Evolutionary conservation across 2,113 vertebrate genomes (phyloP), one percentile per base, ranked within the genome.

Genomic region (Pterocles orientalis): DNA sequence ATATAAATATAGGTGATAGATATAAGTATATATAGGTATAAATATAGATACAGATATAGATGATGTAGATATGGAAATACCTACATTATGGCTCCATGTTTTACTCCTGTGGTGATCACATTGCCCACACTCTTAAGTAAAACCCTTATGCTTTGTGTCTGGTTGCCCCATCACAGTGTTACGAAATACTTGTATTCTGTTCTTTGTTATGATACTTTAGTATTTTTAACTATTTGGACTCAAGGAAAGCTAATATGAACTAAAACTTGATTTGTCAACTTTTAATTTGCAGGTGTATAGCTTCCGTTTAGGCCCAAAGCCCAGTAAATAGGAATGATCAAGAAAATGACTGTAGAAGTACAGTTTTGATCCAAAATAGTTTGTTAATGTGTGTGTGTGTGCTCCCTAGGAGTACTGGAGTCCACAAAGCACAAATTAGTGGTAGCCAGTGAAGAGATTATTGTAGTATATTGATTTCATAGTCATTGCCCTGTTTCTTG

Each of bases 371-470:
- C 21, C 7, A 33, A 34, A 51, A 2, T 34, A 36, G 2, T 50
- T 71, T 51, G 43, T 18, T 47, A 29, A 48, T 10, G 26, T 51
- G 7, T 39, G 10, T 0, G 0, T 29, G 18, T 57, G 50, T 39
- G 39, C 12, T 78, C 17, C 9, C 9, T 57, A 15, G 54, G 31
- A 88, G 47, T 87, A 84, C 75, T 92, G 77, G 92, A 93, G 70
- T 65, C 76, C 82, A 82, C 12, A 31, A 83, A 94, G 41, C 36
- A 87, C 88, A 96, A 71, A 88, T 77, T 78, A 95, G 88, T 79
- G 36, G 53, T 71, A 91, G 34, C 21, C 78, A 94, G 54, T 13
- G 33, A n/a, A 75, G 45, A 62, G 31, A 36, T 81, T 26, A 34
- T 19, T 69, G 50, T 12, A 23, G 9, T 56, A 23, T n/a, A 58